Percentiles rank a stretch among this genome's conserved stretches.
Conservation (phyloP, 2,113 vertebrate genomes). For the Triplophysa rosa region DNA sequence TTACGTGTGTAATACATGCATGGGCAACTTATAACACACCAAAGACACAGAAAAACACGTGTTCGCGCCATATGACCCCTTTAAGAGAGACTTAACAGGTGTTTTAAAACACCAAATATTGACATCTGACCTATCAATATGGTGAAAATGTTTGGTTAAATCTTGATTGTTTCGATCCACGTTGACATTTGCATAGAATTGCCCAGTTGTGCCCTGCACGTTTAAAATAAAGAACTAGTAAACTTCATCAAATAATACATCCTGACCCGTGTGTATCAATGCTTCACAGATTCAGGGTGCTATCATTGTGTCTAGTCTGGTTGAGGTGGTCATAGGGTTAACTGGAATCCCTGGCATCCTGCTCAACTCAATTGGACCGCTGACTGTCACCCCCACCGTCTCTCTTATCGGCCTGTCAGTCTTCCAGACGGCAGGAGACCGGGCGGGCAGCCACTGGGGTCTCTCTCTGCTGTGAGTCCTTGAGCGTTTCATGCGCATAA, state of each 20-base stretch:
- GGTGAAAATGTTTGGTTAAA: no score
- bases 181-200: no score
- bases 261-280: conserved; percentile 10
- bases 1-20: no score
- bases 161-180: no score
- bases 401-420: conserved; percentile 95
- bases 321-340: conserved; percentile 87
- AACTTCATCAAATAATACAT: not conserved
- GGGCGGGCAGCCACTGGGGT: conserved; percentile 95
- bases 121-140: no score
- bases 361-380: conserved; percentile 90
- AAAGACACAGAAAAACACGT: no score
- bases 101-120: no score
- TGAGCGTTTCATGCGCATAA: not conserved
- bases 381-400: conserved; percentile 94
- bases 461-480: conserved; percentile 84
- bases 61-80: no score
- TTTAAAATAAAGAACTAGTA: not conserved
- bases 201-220: no score
- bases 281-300: conserved; percentile 87
- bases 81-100: no score
- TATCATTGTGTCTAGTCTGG: conserved; percentile 87
- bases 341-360: conserved; percentile 88
- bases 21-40: no score
- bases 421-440: conserved; percentile 87